These are phyloP conservation scores for Drosophila ananassae DNA, from an alignment of 1,140 invertebrate species.

Conservation along the genomic window DNA sequence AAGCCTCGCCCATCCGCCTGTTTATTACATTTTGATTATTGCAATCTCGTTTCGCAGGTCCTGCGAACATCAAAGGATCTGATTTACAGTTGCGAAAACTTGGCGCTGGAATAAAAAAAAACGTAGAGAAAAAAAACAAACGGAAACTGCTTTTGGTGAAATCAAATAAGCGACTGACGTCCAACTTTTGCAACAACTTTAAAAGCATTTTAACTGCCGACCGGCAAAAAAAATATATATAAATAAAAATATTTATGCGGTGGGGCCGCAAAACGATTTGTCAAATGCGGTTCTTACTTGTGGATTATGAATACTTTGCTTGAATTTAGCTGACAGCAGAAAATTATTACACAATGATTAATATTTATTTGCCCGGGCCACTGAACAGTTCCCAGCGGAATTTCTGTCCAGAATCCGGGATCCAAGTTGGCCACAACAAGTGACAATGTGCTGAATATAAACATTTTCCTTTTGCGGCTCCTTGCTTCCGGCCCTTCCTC, in stretches of 20 bases:
- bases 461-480: conserved; percentile 34
- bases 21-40: conserved; percentile 79
- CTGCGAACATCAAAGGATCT: conserved; percentile 45
- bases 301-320: conserved; percentile 83
- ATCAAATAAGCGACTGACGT: conserved; percentile 37
- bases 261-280: conserved; percentile 72
- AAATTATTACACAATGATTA: conserved; percentile 83
- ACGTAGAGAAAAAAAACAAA: conserved; percentile 6
- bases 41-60: conserved; percentile 59
- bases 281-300: conserved; percentile 81
- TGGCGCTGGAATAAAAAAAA: conserved; percentile 10
- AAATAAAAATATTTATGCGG: conserved; percentile 57
- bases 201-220: conserved; percentile 45
- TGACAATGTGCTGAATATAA: conserved; percentile 76
- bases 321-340: conserved; percentile 83
- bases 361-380: conserved; percentile 78
- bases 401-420: conserved; percentile 3
- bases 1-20: conserved; percentile 32
- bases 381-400: conserved; percentile 37
- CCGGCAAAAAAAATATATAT: conserved; percentile 5
- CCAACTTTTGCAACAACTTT: conserved; percentile 37
- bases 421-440: conserved; percentile 52
- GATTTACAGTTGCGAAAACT: conserved; percentile 52
- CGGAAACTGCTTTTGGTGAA: conserved; percentile 18
- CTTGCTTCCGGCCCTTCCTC: background rate